phyloP scores from a whole-genome alignment of 2,888 invertebrate species.

The Taphrorychus bicolor region DNA sequence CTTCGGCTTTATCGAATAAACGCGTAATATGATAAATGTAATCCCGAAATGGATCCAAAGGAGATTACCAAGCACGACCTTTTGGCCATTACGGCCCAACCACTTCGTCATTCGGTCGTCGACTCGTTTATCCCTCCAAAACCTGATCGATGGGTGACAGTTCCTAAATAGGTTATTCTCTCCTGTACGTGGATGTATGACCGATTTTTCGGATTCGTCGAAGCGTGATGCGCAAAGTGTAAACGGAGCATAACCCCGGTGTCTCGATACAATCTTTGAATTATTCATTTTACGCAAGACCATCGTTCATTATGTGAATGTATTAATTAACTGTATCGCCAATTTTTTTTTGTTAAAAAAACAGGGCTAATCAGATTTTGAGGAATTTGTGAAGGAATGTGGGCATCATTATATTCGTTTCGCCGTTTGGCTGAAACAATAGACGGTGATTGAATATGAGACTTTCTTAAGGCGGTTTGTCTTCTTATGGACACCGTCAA shows the following conservation, averaged over 20 bases:
- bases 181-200: too few relatives aligned
- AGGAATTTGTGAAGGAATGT: too few relatives aligned
- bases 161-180: conserved; percentile 3
- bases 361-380: too few relatives aligned
- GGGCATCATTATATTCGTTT: too few relatives aligned
- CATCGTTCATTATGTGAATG: neutral
- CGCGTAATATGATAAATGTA: conserved; percentile 25
- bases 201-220: conserved; percentile 9
- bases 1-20: conserved; percentile 12
- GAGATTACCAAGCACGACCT: conserved; percentile 34
- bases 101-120: conserved; percentile 37
- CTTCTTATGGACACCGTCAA: too few relatives aligned
- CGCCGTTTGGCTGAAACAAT: too few relatives aligned
- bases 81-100: conserved; percentile 25
- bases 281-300: conserved; percentile 13
- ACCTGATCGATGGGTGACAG: conserved; percentile 33
- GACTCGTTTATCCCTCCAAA: conserved; percentile 27
- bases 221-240: neutral
- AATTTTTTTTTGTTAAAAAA: neutral
- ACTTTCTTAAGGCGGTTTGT: too few relatives aligned
- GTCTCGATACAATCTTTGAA: conserved; percentile 22
- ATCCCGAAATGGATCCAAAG: conserved; percentile 30
- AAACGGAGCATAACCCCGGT: conserved; percentile 23
- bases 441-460: too few relatives aligned
- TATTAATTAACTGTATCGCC: neutral